These are phyloP conservation scores for Grantiella picta DNA, from an alignment of 2,113 vertebrate species.

Conservation along the genomic window DNA sequence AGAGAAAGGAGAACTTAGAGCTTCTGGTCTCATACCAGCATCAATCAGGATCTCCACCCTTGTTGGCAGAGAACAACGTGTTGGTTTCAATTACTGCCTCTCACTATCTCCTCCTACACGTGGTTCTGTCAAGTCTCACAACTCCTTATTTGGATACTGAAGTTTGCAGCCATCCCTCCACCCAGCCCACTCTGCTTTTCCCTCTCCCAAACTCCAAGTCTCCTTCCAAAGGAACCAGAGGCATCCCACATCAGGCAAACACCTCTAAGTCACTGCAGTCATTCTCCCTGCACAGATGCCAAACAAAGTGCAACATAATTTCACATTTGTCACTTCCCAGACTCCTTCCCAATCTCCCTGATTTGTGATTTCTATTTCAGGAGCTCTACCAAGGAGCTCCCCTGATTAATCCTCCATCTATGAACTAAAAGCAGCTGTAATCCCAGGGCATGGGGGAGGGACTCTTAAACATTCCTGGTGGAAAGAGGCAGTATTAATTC, in stretches of 20 bases:
- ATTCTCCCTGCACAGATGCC: not conserved
- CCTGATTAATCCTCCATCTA: slow-evolving; percentile 67
- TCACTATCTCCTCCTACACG: not conserved
- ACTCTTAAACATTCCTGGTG: not conserved
- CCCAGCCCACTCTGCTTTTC: not conserved
- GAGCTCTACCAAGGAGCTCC: slow-evolving; percentile 33
- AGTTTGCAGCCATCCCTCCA: not conserved
- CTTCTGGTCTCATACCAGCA: not conserved
- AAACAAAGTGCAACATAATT: slow-evolving; percentile 22
- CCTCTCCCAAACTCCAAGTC: not conserved
- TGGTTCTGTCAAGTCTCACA: not conserved
- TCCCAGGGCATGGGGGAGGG: slow-evolving; percentile 30
- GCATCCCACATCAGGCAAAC: not conserved
- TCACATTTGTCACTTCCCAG: slow-evolving; percentile 40
- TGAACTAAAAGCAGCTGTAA: slow-evolving; percentile 53
- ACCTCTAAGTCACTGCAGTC: not conserved
- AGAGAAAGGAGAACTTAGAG: not conserved
- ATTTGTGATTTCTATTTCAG: slow-evolving; percentile 67
- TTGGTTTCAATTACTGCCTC: not conserved
- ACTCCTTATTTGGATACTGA: not conserved
- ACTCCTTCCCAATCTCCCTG: slow-evolving; percentile 34
- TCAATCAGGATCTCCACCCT: not conserved
- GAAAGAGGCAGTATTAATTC: slow-evolving; percentile 50
- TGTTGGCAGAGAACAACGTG: not conserved
- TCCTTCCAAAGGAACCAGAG: not conserved